Percentiles rank a stretch among this genome's conserved stretches.
Evolutionary conservation across 2,113 vertebrate genomes (phyloP).

Genomic region (Cololabis saira): DNA sequence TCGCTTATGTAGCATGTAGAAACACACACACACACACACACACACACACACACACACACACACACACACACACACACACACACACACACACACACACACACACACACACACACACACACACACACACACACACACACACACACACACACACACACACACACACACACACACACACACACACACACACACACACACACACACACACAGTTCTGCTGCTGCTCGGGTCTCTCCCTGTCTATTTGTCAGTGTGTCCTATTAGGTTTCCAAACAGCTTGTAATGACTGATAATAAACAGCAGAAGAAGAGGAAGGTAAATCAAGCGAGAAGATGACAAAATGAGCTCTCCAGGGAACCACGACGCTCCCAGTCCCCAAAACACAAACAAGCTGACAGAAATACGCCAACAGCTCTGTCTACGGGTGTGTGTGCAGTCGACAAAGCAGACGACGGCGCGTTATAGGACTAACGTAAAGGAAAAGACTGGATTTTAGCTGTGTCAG

Average conservation of each 20-base stretch:
- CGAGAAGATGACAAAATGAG: slow-evolving; percentile 85
- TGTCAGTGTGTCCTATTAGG: slow-evolving; percentile 80
- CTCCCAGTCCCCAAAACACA: slow-evolving; percentile 71
- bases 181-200: slow-evolving; percentile 25
- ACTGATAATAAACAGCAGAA: slow-evolving; percentile 88
- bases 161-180: no score
- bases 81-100: slow-evolving; percentile 24
- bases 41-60: slow-evolving; percentile 25
- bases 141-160: slow-evolving; percentile 17
- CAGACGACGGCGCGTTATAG: slow-evolving; percentile 23
- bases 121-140: slow-evolving; percentile 22
- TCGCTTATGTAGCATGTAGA: slow-evolving; percentile 50
- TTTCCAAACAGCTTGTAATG: slow-evolving; percentile 89
- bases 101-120: slow-evolving; percentile 22
- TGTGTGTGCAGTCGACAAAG: slow-evolving; percentile 26
- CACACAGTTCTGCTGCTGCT: slow-evolving; percentile 29
- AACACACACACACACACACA: slow-evolving; percentile 34
- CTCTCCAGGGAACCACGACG: slow-evolving; percentile 75
- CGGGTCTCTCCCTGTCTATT: slow-evolving; percentile 66
- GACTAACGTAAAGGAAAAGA: slow-evolving; percentile 10
- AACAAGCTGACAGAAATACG: slow-evolving; percentile 48
- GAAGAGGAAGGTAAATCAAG: slow-evolving; percentile 84
- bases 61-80: slow-evolving; percentile 14
- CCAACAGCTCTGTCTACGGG: slow-evolving; percentile 10
- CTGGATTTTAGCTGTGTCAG: neutral